A percentile compares a stretch with the other conserved stretches of the same genome.
Evolutionary conservation across 2,797 vertebrate genomes (phyloP).

Genomic region (Pseudotriccus pelzelni): DNA sequence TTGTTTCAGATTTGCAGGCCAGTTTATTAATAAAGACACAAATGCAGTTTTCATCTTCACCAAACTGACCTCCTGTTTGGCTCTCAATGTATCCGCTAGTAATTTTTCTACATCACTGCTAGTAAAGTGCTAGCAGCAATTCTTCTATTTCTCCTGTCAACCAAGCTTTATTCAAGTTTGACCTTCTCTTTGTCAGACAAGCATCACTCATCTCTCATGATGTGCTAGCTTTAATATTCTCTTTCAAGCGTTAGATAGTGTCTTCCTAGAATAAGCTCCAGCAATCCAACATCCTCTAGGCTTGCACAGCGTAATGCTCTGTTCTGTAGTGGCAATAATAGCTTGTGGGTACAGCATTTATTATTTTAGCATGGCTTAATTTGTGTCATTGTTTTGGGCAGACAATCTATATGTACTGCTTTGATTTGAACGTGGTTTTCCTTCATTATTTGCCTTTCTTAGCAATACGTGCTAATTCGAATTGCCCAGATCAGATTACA

Average conservation of each 20-base stretch:
- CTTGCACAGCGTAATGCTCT: background rate
- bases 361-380: conserved; percentile 20
- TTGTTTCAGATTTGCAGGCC: background rate
- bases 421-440: background rate
- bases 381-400: background rate
- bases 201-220: conserved; percentile 40
- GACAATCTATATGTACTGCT: background rate
- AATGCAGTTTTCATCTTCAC: conserved; percentile 6
- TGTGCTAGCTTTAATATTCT: conserved; percentile 15
- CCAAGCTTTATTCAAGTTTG: conserved; percentile 39
- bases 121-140: conserved; percentile 17
- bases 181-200: conserved; percentile 56
- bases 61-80: conserved; percentile 14
- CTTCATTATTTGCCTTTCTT: background rate
- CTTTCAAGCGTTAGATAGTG: background rate
- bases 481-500: background rate
- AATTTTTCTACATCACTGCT: conserved; percentile 53
- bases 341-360: background rate
- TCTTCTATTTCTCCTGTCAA: conserved; percentile 51
- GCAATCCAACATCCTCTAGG: background rate
- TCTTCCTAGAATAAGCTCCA: background rate
- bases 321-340: background rate
- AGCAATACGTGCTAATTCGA: background rate
- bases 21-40: background rate
- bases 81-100: background rate